Conservation (phyloP, 2,113 vertebrate species). For the Aythya baeri region DNA sequence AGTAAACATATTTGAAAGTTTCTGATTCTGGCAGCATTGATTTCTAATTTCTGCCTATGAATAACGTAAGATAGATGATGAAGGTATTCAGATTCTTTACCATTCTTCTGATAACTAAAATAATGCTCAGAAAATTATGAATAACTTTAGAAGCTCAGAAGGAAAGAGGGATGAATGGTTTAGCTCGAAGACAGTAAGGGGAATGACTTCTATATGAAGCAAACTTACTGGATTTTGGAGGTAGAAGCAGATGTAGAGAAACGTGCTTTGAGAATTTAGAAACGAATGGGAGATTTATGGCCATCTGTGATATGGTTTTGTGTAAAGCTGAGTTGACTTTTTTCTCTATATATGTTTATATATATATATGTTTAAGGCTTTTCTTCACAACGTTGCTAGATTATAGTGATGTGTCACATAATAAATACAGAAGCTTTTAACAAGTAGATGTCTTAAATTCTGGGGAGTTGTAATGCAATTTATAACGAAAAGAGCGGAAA, state of each 20-base stretch:
- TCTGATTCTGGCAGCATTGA: neutral
- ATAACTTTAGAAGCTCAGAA: neutral
- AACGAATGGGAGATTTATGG: conserved; percentile 21
- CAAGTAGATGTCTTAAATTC: conserved; percentile 13
- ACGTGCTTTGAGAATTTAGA: conserved; percentile 4
- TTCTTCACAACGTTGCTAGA: neutral
- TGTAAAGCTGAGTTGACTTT: conserved; percentile 23
- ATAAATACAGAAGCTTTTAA: conserved; percentile 61
- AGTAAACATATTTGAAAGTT: neutral
- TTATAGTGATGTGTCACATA: neutral
- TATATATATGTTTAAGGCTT: conserved; percentile 18
- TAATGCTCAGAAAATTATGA: neutral
- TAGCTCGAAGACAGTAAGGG: neutral
- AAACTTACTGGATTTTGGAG: neutral
- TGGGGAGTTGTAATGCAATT: neutral
- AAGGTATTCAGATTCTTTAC: neutral
- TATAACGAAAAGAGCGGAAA: neutral
- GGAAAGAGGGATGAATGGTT: neutral
- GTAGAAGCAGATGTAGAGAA: neutral
- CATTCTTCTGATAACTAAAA: neutral
- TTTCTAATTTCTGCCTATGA: neutral
- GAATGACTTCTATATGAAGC: neutral
- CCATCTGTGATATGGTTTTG: neutral
- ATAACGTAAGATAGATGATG: neutral
- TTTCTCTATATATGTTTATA: conserved; percentile 8